A percentile compares a stretch with the other conserved stretches of the same genome.
Evolutionary conservation across 1,140 invertebrate genomes (phyloP).

Genomic region (Drosophila sucinea): DNA sequence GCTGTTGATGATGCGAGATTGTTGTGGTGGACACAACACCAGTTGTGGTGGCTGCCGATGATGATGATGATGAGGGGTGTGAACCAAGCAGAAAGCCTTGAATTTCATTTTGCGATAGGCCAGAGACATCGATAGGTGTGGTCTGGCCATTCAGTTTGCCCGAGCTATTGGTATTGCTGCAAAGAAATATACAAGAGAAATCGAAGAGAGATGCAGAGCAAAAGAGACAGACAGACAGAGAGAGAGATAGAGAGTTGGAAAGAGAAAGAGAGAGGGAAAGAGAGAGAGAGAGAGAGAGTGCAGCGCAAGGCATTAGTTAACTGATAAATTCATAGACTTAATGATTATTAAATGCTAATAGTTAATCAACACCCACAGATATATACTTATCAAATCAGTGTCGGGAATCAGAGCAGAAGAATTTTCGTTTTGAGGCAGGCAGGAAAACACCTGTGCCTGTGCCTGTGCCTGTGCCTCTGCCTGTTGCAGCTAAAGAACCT

Average conservation of each 20-base stretch:
- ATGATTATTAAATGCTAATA: slow-evolving; percentile 22
- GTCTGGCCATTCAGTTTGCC: slow-evolving; percentile 82
- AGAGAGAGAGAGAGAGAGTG: slow-evolving; percentile 17
- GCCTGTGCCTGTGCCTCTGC: slow-evolving; percentile 34
- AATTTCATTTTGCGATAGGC: slow-evolving; percentile 83
- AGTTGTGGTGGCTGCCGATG: slow-evolving; percentile 59
- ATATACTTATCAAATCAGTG: slow-evolving; percentile 36
- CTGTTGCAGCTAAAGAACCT: slow-evolving; percentile 22
- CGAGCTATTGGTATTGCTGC: slow-evolving; percentile 59
- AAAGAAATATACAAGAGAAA: slow-evolving; percentile 24
- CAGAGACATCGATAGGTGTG: slow-evolving; percentile 83
- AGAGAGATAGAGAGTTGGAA: background rate
- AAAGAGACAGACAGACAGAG: slow-evolving; percentile 22
- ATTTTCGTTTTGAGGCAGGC: background rate
- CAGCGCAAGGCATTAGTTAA: slow-evolving; percentile 37
- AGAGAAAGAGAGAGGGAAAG: background rate
- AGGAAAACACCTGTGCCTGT: slow-evolving; percentile 35
- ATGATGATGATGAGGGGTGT: slow-evolving; percentile 78
- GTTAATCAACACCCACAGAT: slow-evolving; percentile 35
- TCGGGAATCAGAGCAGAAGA: slow-evolving; percentile 25
- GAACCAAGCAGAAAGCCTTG: slow-evolving; percentile 83
- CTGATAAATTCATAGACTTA: slow-evolving; percentile 19
- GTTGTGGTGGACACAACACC: slow-evolving; percentile 74
- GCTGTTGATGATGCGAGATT: slow-evolving; percentile 69
- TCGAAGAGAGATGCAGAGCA: slow-evolving; percentile 21